These are phyloP conservation scores for Drosophila parthenogenetica DNA, from an alignment of 2,888 invertebrate genomes.

Conservation along the genomic window DNA sequence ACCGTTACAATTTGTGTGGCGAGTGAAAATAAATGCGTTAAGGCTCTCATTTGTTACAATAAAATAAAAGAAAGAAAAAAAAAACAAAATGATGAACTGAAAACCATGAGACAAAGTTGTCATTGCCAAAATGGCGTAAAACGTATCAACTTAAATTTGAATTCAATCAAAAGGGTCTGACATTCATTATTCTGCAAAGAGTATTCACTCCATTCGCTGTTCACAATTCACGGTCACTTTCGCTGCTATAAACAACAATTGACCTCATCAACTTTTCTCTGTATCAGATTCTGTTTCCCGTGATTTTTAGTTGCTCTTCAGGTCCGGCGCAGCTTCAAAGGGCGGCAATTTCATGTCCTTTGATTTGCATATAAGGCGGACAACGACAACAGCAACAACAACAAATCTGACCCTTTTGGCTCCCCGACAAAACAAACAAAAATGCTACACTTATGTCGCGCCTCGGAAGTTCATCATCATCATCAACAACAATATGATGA, in stretches of 20 bases:
- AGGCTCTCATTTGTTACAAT: constrained; percentile 70
- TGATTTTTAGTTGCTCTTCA: constrained; percentile 40
- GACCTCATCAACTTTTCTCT: constrained; percentile 68
- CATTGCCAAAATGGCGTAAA: constrained; percentile 53
- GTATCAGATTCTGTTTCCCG: constrained; percentile 29
- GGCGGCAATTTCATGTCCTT: constrained; percentile 46
- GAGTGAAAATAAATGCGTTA: constrained; percentile 56
- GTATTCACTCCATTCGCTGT: constrained; percentile 27
- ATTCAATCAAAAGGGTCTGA: constrained; percentile 73
- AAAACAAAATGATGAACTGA: constrained; percentile 40
- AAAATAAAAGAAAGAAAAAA: constrained; percentile 24
- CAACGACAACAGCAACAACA: constrained; percentile 36
- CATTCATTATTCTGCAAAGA: constrained; percentile 21
- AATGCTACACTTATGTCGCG: constrained; percentile 77
- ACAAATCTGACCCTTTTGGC: constrained; percentile 62
- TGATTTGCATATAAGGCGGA: constrained; percentile 69
- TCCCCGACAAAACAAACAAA: constrained; percentile 69
- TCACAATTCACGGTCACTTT: constrained; percentile 56
- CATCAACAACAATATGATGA: constrained; percentile 33
- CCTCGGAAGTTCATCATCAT: constrained; percentile 63
- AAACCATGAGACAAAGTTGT: constrained; percentile 55
- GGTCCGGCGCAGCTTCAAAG: constrained; percentile 61
- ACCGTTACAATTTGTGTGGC: constrained; percentile 54
- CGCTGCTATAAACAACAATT: constrained; percentile 76
- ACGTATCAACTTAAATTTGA: constrained; percentile 69